Evolutionary conservation across 2,113 vertebrate genomes (phyloP).

Genomic region (Paradisaea rubra): DNA sequence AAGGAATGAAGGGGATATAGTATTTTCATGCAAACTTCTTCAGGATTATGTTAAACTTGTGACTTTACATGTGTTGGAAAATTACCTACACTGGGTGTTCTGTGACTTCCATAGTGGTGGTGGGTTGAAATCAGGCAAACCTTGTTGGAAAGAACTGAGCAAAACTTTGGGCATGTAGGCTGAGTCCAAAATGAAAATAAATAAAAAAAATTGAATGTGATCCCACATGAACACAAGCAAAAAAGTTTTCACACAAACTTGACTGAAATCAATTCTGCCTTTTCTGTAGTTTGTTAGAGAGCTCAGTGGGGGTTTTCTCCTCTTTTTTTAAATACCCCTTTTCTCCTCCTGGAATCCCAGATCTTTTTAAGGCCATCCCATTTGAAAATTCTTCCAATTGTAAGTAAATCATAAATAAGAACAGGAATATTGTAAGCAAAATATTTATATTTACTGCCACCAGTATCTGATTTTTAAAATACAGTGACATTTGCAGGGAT

Average conservation of each 20-base stretch:
- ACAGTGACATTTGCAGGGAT: background rate
- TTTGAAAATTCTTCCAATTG: background rate
- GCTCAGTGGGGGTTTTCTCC: background rate
- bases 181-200: background rate
- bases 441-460: slow-evolving; percentile 28
- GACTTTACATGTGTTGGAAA: background rate
- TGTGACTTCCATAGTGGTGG: background rate
- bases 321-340: background rate
- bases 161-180: background rate
- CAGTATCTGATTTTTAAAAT: slow-evolving; percentile 18
- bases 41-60: background rate
- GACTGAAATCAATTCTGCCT: background rate
- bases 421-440: background rate
- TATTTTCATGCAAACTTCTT: background rate
- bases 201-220: background rate
- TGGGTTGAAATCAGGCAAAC: background rate
- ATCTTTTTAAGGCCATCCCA: background rate
- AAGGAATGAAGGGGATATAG: background rate
- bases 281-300: background rate
- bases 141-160: background rate
- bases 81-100: background rate
- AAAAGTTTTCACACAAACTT: background rate
- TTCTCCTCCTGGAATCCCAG: background rate
- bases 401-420: background rate
- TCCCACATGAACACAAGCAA: background rate